Evolutionary conservation across 1,140 invertebrate species (phyloP).

Genomic region (Probaryconus sp.): DNA sequence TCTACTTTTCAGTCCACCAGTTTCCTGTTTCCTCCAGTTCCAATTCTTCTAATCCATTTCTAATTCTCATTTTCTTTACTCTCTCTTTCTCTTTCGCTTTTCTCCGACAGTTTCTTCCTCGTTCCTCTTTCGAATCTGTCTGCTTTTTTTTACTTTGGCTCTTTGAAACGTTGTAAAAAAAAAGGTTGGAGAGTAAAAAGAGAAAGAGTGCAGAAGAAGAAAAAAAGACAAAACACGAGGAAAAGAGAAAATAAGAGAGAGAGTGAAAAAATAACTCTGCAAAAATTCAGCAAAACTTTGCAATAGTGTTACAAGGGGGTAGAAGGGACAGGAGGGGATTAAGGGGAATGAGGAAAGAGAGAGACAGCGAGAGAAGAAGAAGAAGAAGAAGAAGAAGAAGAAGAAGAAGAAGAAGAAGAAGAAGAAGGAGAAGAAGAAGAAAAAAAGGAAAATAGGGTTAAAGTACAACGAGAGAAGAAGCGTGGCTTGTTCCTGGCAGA

Average conservation of each 20-base stretch:
- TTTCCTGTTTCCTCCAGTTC: conserved; percentile 3
- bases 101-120: conserved; percentile 36
- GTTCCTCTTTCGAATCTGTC: conserved; percentile 10
- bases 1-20: not conserved
- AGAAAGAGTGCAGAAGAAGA: not conserved
- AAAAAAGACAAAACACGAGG: conserved; percentile 6
- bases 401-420: conserved; percentile 7
- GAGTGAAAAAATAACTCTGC: too few species aligned
- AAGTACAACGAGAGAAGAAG: too few species aligned
- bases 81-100: conserved; percentile 8
- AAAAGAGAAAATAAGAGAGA: not conserved
- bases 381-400: conserved; percentile 20
- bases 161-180: conserved; percentile 26
- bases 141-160: conserved; percentile 25
- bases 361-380: not conserved
- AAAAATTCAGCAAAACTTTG: too few species aligned
- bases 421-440: not conserved
- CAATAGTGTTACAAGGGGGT: too few species aligned
- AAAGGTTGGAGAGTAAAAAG: conserved; percentile 14
- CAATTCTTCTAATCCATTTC: not conserved
- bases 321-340: too few species aligned
- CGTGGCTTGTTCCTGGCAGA: conserved; percentile 42
- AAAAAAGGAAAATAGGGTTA: conserved; percentile 11
- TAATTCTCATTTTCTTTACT: not conserved
- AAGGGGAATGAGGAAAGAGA: too few species aligned